Base-by-base conservation (phyloP, 2,888 invertebrate species). In the Amphimallon solstitiale region DNA sequence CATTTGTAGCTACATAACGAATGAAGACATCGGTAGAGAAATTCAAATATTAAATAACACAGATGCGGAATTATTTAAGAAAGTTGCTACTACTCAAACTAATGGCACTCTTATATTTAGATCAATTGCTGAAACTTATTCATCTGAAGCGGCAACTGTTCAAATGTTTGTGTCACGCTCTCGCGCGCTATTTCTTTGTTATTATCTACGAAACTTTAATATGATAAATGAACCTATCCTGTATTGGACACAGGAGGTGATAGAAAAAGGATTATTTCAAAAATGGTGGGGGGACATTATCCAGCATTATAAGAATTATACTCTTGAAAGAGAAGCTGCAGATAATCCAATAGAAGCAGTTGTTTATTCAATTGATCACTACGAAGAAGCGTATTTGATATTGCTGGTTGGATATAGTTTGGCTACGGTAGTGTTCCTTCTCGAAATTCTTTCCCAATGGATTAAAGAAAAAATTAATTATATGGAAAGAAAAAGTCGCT, bases 211-310 rank as follows among this genome's bases (percentile, higher is more conserved):
- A 49, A 69, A 69, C 38, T 59, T 51, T 12, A 65, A 45, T 10
- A 66, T 64, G 17, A 51, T 70, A 19, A 71, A 70, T 19, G 66
- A 68, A n/a, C 66, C 69, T 0, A 23, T 73, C 2, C 29, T 62
- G n/a, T 71, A 66, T 60, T 74, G 73, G 74, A 54, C 68, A 2
- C 56, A 69, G 1, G 72, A 73, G 61, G 66, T 73, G 14, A 19
- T 73, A 0, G 73, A 74, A 46, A 72, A 70, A 46, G 74, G 73
- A 6, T 69, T 74, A 9, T 37, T 71, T 6, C 35, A 17, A 4
- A 73, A 73, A 66, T 74, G 74, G 73, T 71, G 66, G 67, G 38
- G 49, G 21, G 71, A 73, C 40, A 65, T 72, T 1, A 61, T 59
- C 19, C 17, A 51, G 2, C 56, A 65, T 10, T 68, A 68, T 7